A percentile compares a stretch with the other conserved stretches of the same genome.
Conservation (phyloP, 2,113 vertebrate genomes). For the Tricholaema leucomelas region DNA sequence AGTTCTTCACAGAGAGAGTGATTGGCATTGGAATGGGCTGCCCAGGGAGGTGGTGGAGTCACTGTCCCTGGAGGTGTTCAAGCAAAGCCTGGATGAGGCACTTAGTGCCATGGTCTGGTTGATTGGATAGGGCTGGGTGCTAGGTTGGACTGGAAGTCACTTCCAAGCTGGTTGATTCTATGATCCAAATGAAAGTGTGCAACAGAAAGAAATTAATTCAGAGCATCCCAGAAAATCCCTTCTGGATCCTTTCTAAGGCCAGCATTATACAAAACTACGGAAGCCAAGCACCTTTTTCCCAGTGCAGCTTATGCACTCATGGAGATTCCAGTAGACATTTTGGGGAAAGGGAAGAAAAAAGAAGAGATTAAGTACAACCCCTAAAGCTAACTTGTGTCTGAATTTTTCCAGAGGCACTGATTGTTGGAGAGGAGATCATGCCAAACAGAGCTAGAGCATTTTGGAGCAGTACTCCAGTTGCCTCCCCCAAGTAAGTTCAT, state of each 20-base stretch:
- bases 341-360: neutral
- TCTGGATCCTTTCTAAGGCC: neutral
- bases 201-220: neutral
- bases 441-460: neutral
- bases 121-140: too few species aligned
- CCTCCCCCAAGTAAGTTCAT: neutral
- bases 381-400: neutral
- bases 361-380: neutral
- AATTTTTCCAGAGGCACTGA: neutral
- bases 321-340: neutral
- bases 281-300: neutral
- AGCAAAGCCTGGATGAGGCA: too few species aligned
- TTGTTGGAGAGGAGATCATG: neutral
- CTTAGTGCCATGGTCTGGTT: too few species aligned
- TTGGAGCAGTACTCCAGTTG: neutral
- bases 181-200: slow-evolving; percentile 3
- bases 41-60: too few species aligned
- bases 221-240: neutral
- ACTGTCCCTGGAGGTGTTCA: too few species aligned
- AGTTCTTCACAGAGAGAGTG: too few species aligned
- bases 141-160: too few species aligned
- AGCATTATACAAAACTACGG: neutral
- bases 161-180: too few species aligned
- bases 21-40: too few species aligned
- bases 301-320: neutral